A percentile compares a stretch with the other conserved stretches of the same genome.
These are phyloP conservation scores for Cirrhinus molitorella DNA, from an alignment of 2,797 vertebrate species.

Conservation along the genomic window DNA sequence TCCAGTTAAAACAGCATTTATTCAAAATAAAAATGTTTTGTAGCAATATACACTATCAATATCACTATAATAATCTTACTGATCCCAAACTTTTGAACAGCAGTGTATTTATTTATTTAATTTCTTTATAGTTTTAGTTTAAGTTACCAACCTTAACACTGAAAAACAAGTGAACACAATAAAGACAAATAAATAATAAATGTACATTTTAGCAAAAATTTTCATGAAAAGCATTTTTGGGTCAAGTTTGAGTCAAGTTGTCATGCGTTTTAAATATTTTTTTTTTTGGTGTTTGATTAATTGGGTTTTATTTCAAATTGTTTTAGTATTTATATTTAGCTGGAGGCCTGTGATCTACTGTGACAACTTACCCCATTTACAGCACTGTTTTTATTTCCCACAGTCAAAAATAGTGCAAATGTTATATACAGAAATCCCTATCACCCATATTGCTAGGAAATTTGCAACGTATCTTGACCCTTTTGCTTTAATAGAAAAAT, in stretches of 20 bases:
- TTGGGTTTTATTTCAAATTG: not conserved
- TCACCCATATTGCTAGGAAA: not conserved
- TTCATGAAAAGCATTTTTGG: no score
- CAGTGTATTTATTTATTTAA: no score
- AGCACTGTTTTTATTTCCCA: no score
- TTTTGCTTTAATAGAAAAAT: not conserved
- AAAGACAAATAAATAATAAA: not conserved
- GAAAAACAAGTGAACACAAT: not conserved
- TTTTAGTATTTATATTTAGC: not conserved
- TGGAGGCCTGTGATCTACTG: not conserved
- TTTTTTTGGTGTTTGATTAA: not conserved
- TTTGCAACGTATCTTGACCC: no score
- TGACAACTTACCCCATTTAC: not conserved
- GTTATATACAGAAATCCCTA: not conserved
- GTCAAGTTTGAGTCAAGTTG: no score
- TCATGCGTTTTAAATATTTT: no score
- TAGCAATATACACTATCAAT: no score
- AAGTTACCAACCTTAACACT: not conserved
- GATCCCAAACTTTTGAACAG: no score
- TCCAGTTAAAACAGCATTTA: no score
- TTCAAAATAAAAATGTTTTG: no score
- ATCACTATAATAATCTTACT: no score
- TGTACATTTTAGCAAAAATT: not conserved
- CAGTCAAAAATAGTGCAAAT: not conserved
- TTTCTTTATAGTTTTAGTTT: not conserved